Base-by-base conservation (phyloP, 2,888 invertebrate genomes). In the Emesis russula region DNA sequence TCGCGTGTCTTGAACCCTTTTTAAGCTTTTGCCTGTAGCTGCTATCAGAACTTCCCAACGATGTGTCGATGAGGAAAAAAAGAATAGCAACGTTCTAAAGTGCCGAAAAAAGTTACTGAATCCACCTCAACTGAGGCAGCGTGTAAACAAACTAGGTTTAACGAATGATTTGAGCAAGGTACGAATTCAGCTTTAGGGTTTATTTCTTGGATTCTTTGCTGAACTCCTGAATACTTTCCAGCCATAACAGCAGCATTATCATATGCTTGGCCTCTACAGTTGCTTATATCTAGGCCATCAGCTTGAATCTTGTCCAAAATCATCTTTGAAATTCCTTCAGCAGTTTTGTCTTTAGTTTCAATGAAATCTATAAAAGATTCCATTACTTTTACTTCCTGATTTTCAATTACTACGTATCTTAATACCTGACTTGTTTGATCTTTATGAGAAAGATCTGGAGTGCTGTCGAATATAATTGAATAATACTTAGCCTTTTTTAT, bases 181-280 rank as follows among this genome's bases (percentile, higher is more conserved):
- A 63, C 63, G 63, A 25, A 63, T 58, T 87, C 75, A 63, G 73
- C 89, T 38, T 90, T 88, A 13, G 91, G 92, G 83, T 92, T 92
- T 71, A 92, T 86, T 81, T 92, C 85, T 86, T 87, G 87, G 44
- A 91, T 93, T 74, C 88, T 73, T 48, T 82, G 70, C 68, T 89
- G 86, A 66, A 89, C 85, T 18, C 89, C 87, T 48, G 83, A 74
- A 70, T 89, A 83, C 36, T 68, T 70, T 74, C 86, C 84, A 53
- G 74, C 48, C 85, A 87, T 89, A 58, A 78, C 74, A 74, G 85
- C 89, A 81, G 87, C 87, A 73, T 85, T 87, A 80, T 83, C 85
- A 53, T 89, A 89, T 58, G 89, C 95, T 89, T 93, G 94, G 11
- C 92, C 93, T 92, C 93, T 92, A 83, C 92, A 95, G 80, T 95